phyloP scores from a whole-genome alignment of 2,888 invertebrate species.

The Beris morrisii region DNA sequence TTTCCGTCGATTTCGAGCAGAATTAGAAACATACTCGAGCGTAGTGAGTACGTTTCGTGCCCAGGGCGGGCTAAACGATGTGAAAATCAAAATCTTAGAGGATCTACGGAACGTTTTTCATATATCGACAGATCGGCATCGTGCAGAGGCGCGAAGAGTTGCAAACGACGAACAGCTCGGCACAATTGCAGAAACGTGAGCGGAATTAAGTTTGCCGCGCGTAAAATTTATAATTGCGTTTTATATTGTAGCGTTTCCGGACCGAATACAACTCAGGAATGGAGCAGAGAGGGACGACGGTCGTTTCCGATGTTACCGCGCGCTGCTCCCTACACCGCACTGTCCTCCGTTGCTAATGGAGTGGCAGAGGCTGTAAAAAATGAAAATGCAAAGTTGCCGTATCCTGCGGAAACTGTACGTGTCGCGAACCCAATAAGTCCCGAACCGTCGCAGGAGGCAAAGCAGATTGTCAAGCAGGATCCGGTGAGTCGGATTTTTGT shows the following conservation, averaged over 20 bases:
- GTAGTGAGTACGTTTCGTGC: conserved; percentile 89
- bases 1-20: conserved; percentile 58
- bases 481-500: conserved; percentile 49
- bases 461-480: conserved; percentile 50
- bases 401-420: conserved; percentile 57
- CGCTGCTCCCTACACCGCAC: conserved; percentile 81
- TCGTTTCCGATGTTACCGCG: conserved; percentile 81
- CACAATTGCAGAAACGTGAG: conserved; percentile 88
- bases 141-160: conserved; percentile 88
- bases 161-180: conserved; percentile 88
- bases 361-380: conserved; percentile 67
- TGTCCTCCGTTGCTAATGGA: conserved; percentile 80
- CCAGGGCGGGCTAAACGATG: conserved; percentile 83
- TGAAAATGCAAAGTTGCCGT: conserved; percentile 64
- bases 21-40: conserved; percentile 89
- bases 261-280: conserved; percentile 70
- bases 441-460: conserved; percentile 20
- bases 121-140: conserved; percentile 87
- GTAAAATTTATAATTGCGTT: conserved; percentile 2
- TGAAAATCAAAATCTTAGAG: conserved; percentile 80
- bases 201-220: conserved; percentile 39
- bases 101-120: conserved; percentile 80
- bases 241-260: conserved; percentile 62
- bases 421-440: background rate
- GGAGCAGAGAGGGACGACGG: conserved; percentile 86